These are phyloP conservation scores for Chrysolina americana DNA, from an alignment of 2,888 invertebrate species.

Conservation along the genomic window DNA sequence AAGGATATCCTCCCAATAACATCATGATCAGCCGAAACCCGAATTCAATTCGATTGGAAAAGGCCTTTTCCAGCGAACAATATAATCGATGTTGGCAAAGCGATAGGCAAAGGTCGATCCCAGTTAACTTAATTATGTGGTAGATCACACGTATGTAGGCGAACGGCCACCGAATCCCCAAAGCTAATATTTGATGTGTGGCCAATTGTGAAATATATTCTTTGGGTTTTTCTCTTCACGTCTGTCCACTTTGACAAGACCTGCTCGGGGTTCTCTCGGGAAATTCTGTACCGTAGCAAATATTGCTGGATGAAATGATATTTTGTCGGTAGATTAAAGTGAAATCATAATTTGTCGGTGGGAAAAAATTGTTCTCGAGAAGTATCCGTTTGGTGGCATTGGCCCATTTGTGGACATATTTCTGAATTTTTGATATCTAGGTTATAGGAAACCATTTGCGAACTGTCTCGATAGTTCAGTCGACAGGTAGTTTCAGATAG, in stretches of 20 bases:
- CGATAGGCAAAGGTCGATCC: conserved; percentile 44
- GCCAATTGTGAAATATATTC: conserved; percentile 52
- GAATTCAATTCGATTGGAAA: conserved; percentile 32
- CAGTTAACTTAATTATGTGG: conserved; percentile 43
- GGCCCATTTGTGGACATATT: too few relatives aligned
- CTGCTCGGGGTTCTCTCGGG: conserved; percentile 1
- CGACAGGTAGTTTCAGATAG: too few relatives aligned
- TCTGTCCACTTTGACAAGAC: conserved; percentile 13
- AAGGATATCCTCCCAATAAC: not conserved
- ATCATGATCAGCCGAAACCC: conserved; percentile 15
- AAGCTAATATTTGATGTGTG: conserved; percentile 55
- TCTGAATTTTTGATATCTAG: too few relatives aligned
- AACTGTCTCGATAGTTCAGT: not conserved
- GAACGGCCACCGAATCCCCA: conserved; percentile 45
- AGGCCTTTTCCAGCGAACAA: conserved; percentile 41
- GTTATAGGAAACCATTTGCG: too few relatives aligned
- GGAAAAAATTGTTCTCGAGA: not conserved
- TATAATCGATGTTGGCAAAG: conserved; percentile 41
- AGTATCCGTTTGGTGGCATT: too few relatives aligned
- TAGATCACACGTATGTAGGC: conserved; percentile 43
- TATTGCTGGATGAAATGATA: conserved; percentile 1
- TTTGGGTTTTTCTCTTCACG: conserved; percentile 40
- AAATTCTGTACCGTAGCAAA: not conserved
- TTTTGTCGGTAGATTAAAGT: conserved; percentile 9
- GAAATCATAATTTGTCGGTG: not conserved